Conservation (phyloP, 2,888 invertebrate genomes). For the Diarsia rubi region DNA sequence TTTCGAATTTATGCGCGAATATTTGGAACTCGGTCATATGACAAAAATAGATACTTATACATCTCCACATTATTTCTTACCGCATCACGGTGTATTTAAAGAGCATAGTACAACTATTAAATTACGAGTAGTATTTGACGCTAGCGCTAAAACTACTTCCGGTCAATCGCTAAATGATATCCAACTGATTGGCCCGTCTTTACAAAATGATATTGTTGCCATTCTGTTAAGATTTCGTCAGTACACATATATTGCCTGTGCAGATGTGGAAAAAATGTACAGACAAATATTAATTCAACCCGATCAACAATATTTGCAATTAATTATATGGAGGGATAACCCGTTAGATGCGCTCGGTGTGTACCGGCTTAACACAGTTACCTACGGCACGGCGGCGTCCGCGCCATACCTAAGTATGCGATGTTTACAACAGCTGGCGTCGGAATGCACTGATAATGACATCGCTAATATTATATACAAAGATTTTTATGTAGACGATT, state of each 20-base stretch:
- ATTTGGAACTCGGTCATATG: constrained; percentile 16
- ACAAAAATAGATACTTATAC: constrained; percentile 6
- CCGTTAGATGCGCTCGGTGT: constrained; percentile 5
- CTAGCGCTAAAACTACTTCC: constrained; percentile 14
- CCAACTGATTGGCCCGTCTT: constrained; percentile 2
- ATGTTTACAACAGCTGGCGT: constrained; percentile 11
- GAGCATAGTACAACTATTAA: constrained; percentile 16
- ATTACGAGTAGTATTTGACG: no score
- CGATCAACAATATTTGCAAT: constrained; percentile 10
- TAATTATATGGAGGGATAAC: constrained; percentile 8
- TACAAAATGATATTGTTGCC: constrained; percentile 14
- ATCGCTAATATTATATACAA: constrained; percentile 1
- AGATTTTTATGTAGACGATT: background rate
- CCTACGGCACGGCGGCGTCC: no score
- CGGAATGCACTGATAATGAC: constrained; percentile 5
- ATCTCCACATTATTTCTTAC: no score
- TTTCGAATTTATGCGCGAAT: constrained; percentile 12
- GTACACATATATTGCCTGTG: constrained; percentile 7
- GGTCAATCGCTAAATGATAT: constrained; percentile 18
- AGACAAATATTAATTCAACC: constrained; percentile 19
- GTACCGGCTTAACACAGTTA: no score
- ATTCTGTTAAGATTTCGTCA: constrained; percentile 16
- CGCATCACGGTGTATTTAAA: background rate
- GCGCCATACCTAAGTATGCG: constrained; percentile 14
- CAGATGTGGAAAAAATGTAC: constrained; percentile 9